Evolutionary conservation across 2,797 vertebrate genomes (phyloP), one percentile per base, ranked within the genome.

Genomic region (Florisuga fusca): DNA sequence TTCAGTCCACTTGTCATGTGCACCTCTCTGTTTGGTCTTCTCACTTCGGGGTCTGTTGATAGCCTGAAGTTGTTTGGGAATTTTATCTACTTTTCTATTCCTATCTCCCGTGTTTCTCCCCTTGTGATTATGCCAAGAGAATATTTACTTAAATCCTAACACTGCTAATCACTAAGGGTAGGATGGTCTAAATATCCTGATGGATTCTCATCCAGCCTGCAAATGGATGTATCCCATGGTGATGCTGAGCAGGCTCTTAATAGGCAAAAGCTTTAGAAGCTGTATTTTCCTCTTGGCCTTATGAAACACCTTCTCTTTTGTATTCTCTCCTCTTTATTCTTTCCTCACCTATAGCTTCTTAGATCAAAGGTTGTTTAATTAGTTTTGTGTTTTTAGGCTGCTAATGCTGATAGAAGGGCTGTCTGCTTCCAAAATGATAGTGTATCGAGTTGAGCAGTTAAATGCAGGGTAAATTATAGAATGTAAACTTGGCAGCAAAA

Each of bases 61-160:
- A 67, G 92, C 90, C 89, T 0, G 2, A 54, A 93, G 95, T 77
- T 85, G 88, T 89, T 93, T 87, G 79, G 89, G 74, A 93, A 36
- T 87, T 77, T 36, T 11, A 36, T 76, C 81, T 96, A 7, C 86
- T 93, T 95, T 90, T 67, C 69, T 82, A 20, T 77, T 94, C 63
- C 67, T 41, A 45, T 75, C 85, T 93, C 36, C 74, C 63, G 4
- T 31, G 61, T 87, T 93, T 90, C 84, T 89, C 77, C 84, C 90
- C 92, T 83, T 95, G 84, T 97, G 89, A 95, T 96, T 96, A 97
- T 77, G 83, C 25, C 19, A 67, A 76, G 53, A 71, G 61, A 87
- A 55, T 89, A 87, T 84, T 92, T 82, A 74, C 61, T 89, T 94
- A 71, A 72, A 6, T 87, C 91, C 73, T 89, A 82, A 82, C 3